phyloP scores from a whole-genome alignment of 2,113 vertebrate species.

The Triplophysa rosa region DNA sequence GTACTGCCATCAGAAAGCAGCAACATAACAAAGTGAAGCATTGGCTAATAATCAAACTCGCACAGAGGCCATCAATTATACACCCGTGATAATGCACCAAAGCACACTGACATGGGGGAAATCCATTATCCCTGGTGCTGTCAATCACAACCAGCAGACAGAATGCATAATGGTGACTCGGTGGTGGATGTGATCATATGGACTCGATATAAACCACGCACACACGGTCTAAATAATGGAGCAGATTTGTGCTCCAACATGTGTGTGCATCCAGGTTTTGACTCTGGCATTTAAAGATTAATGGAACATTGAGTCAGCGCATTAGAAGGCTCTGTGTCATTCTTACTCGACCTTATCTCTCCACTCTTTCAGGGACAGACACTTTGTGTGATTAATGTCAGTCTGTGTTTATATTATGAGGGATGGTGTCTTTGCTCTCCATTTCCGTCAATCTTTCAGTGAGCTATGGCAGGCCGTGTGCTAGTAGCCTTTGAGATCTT shows the following conservation, averaged over 20 bases:
- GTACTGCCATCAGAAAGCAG: conserved; percentile 25
- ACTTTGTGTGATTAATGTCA: conserved; percentile 36
- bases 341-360: conserved; percentile 24
- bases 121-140: conserved; percentile 52
- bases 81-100: conserved; percentile 43
- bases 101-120: conserved; percentile 44
- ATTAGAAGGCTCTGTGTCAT: not conserved
- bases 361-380: conserved; percentile 8
- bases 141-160: conserved; percentile 53
- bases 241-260: not conserved
- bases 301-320: conserved; percentile 1
- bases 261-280: not conserved
- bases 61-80: conserved; percentile 40
- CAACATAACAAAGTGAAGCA: conserved; percentile 42
- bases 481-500: conserved; percentile 34
- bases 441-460: conserved; percentile 23
- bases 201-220: not conserved
- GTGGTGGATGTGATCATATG: not conserved
- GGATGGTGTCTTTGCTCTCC: conserved; percentile 32
- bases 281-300: conserved; percentile 12
- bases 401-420: conserved; percentile 38
- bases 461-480: conserved; percentile 20
- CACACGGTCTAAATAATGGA: not conserved
- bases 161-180: not conserved
- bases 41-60: conserved; percentile 46